Percentiles rank a stretch among this genome's conserved stretches.
Conservation (phyloP, 2,113 vertebrate genomes). For the Peucedramus taeniatus region DNA sequence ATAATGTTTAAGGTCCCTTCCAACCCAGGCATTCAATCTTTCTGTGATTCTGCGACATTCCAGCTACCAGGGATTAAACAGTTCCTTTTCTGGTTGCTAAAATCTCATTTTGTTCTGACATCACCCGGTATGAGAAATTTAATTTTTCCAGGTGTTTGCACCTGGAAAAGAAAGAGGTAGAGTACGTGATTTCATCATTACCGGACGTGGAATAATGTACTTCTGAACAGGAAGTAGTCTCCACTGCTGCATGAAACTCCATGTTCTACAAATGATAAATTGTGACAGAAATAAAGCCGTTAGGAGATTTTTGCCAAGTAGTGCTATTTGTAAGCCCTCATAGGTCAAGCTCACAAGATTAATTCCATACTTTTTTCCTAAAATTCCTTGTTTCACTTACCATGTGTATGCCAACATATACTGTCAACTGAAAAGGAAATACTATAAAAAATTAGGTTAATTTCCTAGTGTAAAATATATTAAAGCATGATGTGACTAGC, state of each 20-base stretch:
- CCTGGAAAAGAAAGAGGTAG: neutral
- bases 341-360: neutral
- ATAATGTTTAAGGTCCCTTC: neutral
- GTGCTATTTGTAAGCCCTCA: neutral
- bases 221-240: neutral
- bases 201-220: neutral
- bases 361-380: neutral
- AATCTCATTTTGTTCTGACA: neutral
- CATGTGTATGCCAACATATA: neutral
- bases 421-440: neutral
- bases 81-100: neutral
- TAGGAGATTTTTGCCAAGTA: neutral
- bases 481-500: neutral
- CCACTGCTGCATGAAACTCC: neutral
- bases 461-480: neutral
- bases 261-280: neutral
- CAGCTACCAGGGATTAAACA: neutral
- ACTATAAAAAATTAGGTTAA: neutral
- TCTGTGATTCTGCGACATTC: neutral
- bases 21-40: neutral
- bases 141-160: neutral
- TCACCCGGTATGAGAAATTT: neutral
- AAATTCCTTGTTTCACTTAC: neutral
- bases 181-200: neutral
- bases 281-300: neutral